These are phyloP conservation scores for Abramis brama DNA, from an alignment of 2,113 vertebrate species.

Conservation along the genomic window DNA sequence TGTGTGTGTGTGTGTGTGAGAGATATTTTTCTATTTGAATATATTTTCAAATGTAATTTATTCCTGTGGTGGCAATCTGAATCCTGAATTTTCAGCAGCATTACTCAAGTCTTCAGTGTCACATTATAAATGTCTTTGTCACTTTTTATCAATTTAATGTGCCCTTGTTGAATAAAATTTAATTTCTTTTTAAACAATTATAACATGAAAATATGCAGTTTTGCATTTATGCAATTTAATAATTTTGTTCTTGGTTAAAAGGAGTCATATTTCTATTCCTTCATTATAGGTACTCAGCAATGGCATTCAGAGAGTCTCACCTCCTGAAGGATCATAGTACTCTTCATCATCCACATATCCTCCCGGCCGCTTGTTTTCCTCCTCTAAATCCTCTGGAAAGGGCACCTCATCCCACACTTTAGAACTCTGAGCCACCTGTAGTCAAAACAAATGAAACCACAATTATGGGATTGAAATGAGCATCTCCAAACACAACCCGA, in stretches of 20 bases:
- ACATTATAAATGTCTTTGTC: background rate
- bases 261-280: background rate
- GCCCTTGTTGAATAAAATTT: no score
- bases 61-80: no score
- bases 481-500: background rate
- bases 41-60: no score
- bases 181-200: no score
- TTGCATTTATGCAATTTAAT: no score
- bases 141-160: no score
- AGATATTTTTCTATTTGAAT: no score
- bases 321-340: constrained; percentile 79
- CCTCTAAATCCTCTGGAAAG: constrained; percentile 75
- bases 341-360: constrained; percentile 77
- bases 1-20: no score
- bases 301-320: constrained; percentile 59
- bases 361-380: constrained; percentile 58
- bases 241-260: no score
- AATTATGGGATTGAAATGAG: constrained; percentile 64
- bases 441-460: constrained; percentile 55
- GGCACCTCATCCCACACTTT: constrained; percentile 81
- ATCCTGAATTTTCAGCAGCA: background rate
- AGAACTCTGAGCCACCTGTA: constrained; percentile 74
- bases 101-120: background rate
- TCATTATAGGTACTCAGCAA: background rate
- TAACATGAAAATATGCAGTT: no score